Evolutionary conservation across 2,113 vertebrate genomes (phyloP), one percentile per base, ranked within the genome.

Genomic region (Piaya cayana): DNA sequence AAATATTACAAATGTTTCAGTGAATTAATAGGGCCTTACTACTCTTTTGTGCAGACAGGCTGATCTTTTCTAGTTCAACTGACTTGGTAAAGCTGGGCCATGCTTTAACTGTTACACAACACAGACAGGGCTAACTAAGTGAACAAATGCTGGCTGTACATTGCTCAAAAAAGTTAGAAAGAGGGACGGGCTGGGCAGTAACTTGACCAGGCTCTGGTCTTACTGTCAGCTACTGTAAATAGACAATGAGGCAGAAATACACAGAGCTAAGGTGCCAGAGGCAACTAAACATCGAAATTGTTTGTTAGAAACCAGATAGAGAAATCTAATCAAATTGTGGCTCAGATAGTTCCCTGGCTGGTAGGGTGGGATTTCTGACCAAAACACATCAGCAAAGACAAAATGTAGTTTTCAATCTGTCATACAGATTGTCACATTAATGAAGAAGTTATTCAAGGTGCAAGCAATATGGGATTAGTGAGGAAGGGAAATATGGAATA

Each of bases 151-250:
- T 70, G 81, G 15, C 37, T 63, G 6, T 76, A 34, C 15, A 3
- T 59, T 64, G 15, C 22, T 34, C 63, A 11, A 53, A 62, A 42
- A 42, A 34, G 8, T 21, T 72, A 39, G 42, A 43, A 83, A 45
- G 42, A 21, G 21, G 36, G 22, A 49, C 23, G 32, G 11, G 9
- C 39, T 50, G 32, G 52, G 32, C 42, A 52, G n/a, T 62, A 72
- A 50, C 23, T 56, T 62, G 36, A 21, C n/a, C 53, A 23, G 0
- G 1, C 15, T 1, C 0, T 49, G 17, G 17, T 49, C 68, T 80
- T 76, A n/a, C 11, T 59, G 45, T 37, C 63, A 60, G 52, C 27
- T 76, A 5, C 27, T 22, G 17, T 76, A 50, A 84, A 43, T 27
- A n/a, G 39, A 64, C 32, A 69, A 47, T 34, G 32, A 60, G 16